Evolutionary conservation across 2,888 invertebrate genomes (phyloP), one percentile per base, ranked within the genome.

Genomic region (Lithophane ornitopus): DNA sequence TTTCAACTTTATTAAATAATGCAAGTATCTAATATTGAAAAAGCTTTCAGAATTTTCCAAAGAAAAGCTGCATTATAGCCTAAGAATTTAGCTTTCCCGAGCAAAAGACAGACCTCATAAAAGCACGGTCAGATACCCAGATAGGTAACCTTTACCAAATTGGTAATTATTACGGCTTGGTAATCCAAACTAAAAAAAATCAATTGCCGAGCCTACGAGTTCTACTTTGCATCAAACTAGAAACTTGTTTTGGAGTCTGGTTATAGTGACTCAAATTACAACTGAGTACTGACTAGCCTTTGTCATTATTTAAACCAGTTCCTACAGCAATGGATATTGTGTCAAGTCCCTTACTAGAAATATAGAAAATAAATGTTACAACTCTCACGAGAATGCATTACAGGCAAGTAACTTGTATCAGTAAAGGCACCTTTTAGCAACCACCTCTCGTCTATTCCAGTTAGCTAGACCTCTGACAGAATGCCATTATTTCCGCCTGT

Each of bases 361-460:
- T 28, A 49, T n/a, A 61, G 58, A 74, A 58, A 71, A 54, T 59
- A 16, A 14, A 59, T 54, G 11, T 59, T 7, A n/a, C 59, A 41
- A 59, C 39, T 68, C 22, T 63, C 49, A 61, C 14, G 1, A 59
- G 68, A 84, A 71, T 76, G 80, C 80, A 76, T 71, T 70, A 59
- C 65, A 46, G 84, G 89, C 88, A 90, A 89, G 88, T 84, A 81
- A 86, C 87, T 88, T 74, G 89, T 88, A 88, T 83, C 72, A 87
- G 82, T 90, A 91, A 93, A 93, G 90, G 89, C 87, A 78, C 83
- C 91, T 86, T 82, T 52, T 84, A 84, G 76, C 76, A 86, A 89
- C 85, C 85, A 88, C 87, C 78, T 81, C 80, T 69, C 58, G 58
- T 68, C 67, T 74, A 74, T 63, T 91, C 92, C 90, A 81, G 78